Base-by-base conservation (phyloP, 2,113 vertebrate species). In the Emberiza fucata region DNA sequence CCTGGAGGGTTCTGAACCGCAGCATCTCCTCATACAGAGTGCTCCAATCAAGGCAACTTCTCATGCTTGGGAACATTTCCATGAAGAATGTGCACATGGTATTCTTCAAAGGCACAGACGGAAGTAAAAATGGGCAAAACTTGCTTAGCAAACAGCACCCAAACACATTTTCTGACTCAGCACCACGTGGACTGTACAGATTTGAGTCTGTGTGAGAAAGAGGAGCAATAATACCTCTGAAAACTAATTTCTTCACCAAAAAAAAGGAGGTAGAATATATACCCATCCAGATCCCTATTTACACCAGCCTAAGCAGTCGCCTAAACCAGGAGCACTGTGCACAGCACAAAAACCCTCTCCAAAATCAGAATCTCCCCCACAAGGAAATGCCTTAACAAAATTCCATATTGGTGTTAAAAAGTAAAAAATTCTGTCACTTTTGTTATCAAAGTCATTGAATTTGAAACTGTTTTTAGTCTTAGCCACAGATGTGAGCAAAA, bases 401-500 rank as follows among this genome's bases (percentile, higher is more conserved):
- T 23, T 40, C 79, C 12, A 24, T 66, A 61, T 29, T 61, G 35
- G 25, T 81, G 71, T 84, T 69, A 81, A 80, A 94, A 73, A 59
- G 23, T 11, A 59, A 87, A 86, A 89, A 78, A 9, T 42, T 10
- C 12, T 70, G n/a, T 89, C 37, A 33, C 42, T 37, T 90, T 25
- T 61, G 8, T 82, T 90, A 85, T 90, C n/a, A 57, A 27, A 60
- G 44, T 19, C 18, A 40, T 20, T 21, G 48, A 42, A 31, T 37
- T 57, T 35, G 42, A 54, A 70, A 57, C 15, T 33, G 27, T 28
- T 64, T 86, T 81, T 25, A 68, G 35, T 81, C 50, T 59, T 44
- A 57, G 31, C 31, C 81, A 72, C 71, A 95, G 44, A 84, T 27
- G 45, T 23, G 53, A 88, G 33, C 14, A 72, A 81, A 95, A 97